Percentiles rank a stretch among this genome's conserved stretches.
Conservation (phyloP, 2,113 vertebrate genomes). For the Clinocottus analis region DNA sequence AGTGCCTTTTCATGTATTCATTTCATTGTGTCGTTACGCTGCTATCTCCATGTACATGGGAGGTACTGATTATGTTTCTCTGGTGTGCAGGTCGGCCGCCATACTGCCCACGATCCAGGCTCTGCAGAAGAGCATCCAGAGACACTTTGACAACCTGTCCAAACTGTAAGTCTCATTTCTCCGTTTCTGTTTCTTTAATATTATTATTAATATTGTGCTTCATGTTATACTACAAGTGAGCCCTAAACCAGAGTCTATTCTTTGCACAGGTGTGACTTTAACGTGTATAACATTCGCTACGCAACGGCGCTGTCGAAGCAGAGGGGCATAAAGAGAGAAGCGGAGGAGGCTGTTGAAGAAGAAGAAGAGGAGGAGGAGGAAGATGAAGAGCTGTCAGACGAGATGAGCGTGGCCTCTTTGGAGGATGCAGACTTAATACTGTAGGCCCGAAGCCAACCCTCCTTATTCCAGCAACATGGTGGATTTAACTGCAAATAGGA, state of each 20-base stretch:
- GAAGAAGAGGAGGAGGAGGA: slow-evolving; percentile 41
- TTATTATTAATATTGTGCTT: too few species aligned
- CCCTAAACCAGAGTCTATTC: not conserved
- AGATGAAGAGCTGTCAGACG: slow-evolving; percentile 62
- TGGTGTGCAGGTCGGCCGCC: slow-evolving; percentile 83
- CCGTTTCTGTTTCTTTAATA: too few species aligned
- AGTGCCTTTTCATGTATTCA: not conserved
- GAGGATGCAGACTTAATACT: slow-evolving; percentile 69
- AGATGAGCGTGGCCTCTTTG: slow-evolving; percentile 68
- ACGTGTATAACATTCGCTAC: slow-evolving; percentile 91
- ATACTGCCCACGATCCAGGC: slow-evolving; percentile 91
- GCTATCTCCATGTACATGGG: not conserved
- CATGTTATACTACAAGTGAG: not conserved
- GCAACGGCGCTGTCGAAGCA: slow-evolving; percentile 88
- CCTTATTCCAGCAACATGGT: not conserved
- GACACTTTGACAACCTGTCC: slow-evolving; percentile 89
- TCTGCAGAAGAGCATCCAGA: slow-evolving; percentile 93
- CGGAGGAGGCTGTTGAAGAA: slow-evolving; percentile 33
- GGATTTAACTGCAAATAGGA: not conserved
- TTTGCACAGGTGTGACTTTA: slow-evolving; percentile 91
- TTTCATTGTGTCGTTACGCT: not conserved
- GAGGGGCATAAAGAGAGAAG: slow-evolving; percentile 86
- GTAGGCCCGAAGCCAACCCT: slow-evolving; percentile 16
- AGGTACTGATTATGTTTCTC: not conserved
- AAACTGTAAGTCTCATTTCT: slow-evolving; percentile 91